These are phyloP conservation scores for Drosophila burlai DNA, from an alignment of 1,140 invertebrate species.

Conservation along the genomic window DNA sequence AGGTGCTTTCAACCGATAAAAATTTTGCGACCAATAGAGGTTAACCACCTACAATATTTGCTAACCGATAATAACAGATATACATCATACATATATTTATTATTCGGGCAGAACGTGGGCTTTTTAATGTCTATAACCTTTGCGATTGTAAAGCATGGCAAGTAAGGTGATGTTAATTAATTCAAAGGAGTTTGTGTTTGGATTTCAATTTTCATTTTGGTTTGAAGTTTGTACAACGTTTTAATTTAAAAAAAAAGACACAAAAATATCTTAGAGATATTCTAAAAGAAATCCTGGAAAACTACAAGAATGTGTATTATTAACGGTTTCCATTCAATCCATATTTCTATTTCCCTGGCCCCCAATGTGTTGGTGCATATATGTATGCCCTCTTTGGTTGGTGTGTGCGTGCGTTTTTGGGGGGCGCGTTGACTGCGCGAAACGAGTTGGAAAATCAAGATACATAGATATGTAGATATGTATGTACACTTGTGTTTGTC, in stretches of 20 bases:
- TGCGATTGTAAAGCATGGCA: too few relatives aligned
- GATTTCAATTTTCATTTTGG: background rate
- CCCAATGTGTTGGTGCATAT: constrained; percentile 26
- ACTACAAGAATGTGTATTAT: too few relatives aligned
- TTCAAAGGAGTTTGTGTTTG: background rate
- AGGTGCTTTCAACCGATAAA: constrained; percentile 19
- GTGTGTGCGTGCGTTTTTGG: constrained; percentile 55
- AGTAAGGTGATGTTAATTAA: background rate
- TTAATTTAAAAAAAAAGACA: too few relatives aligned
- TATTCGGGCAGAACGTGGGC: constrained; percentile 9
- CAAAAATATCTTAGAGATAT: too few relatives aligned
- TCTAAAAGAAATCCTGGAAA: background rate
- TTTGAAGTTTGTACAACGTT: too few relatives aligned
- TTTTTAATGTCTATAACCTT: constrained; percentile 9
- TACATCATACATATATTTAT: constrained; percentile 3
- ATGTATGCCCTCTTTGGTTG: constrained; percentile 27
- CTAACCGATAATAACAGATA: constrained; percentile 21
- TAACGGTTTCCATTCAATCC: background rate
- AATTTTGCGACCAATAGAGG: constrained; percentile 4
- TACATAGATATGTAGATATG: constrained; percentile 44
- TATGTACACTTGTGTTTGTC: constrained; percentile 14
- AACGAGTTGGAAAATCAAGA: constrained; percentile 82
- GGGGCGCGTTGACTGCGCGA: constrained; percentile 76
- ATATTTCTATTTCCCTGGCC: constrained; percentile 14
- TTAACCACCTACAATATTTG: constrained; percentile 30